Base-by-base conservation (phyloP, 2,113 vertebrate genomes). In the Phylloscopus trochiloides region DNA sequence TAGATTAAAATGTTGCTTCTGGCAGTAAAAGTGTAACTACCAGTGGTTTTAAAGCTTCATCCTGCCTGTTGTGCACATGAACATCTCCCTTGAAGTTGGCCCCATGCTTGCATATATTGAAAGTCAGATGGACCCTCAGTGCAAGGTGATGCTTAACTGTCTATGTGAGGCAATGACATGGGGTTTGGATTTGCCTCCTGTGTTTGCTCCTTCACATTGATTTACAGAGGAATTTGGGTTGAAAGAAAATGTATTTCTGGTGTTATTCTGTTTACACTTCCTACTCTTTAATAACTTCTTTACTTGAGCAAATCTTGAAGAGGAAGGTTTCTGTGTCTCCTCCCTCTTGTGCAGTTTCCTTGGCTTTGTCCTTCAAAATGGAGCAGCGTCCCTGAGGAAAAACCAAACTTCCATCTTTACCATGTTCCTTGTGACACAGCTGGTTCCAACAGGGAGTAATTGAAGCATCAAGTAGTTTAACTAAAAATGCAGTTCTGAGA, bases 21-120 rank as follows among this genome's bases (percentile, higher is more conserved):
- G 90, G 79, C 93, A 92, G 85, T 74, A 90, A 34, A 95, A 96
- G 82, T 86, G 82, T 82, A 92, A 88, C 78, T 93, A 77, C 63
- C 15, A 70, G 74, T 54, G 75, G 78, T 63, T 88, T 94, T 76
- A 68, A 79, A 89, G 63, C 90, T 90, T 77, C 55, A 4, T 67
- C 65, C 54, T 65, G 93, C 93, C 66, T 65, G 61, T 42, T 73
- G 55, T 26, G 67, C 85, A 67, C 63, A 43, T 58, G 75, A 95
- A 0, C 28, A n/a, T 92, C 90, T 55, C 59, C 67, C 72, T 59
- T 80, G 71, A 74, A 67, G 63, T 6, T 88, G 96, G 71, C 12
- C 52, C 34, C 24, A 38, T 72, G 45, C 10, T 10, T 65, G 87
- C 57, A 73, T 72, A n/a, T 61, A 21, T 1, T 34, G 32, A 24